Evolutionary conservation across 2,113 vertebrate genomes (phyloP).

Genomic region (Sapajus apella): DNA sequence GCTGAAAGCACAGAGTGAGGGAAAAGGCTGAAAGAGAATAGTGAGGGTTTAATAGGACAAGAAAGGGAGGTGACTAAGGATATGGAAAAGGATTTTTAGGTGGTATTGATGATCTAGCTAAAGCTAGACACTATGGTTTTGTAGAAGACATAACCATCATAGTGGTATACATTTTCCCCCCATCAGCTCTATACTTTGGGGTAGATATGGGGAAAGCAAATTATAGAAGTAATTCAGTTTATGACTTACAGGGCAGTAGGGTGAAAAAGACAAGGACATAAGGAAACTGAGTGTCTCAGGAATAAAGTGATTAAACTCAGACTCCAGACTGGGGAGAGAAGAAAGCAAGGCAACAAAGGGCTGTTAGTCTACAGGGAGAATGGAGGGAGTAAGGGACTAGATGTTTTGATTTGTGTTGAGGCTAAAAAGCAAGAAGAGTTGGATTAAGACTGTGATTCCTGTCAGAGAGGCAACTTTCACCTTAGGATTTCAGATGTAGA

Average conservation of each 20-base stretch:
- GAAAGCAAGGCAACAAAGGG: neutral
- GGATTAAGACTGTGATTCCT: neutral
- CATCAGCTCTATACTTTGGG: neutral
- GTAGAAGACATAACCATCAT: neutral
- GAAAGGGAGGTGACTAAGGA: no score
- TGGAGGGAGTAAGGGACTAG: neutral
- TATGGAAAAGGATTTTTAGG: neutral
- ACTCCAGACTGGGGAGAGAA: neutral
- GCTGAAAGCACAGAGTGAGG: no score
- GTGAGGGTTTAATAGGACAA: no score
- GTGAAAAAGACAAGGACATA: neutral
- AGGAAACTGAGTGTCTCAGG: neutral
- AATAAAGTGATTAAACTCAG: neutral
- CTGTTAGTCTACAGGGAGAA: neutral
- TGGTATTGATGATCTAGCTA: neutral
- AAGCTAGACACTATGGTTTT: neutral
- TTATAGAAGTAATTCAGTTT: neutral
- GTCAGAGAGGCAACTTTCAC: neutral
- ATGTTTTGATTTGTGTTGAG: neutral
- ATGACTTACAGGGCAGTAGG: neutral
- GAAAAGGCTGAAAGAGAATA: no score
- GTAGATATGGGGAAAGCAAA: neutral
- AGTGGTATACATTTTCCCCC: neutral
- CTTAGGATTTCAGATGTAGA: constrained; percentile 29
- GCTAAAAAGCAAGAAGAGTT: neutral